Percentiles rank a stretch among this genome's conserved stretches.
Evolutionary conservation across 2,113 vertebrate genomes (phyloP).

Genomic region (Hydrochoerus hydrochaeris): DNA sequence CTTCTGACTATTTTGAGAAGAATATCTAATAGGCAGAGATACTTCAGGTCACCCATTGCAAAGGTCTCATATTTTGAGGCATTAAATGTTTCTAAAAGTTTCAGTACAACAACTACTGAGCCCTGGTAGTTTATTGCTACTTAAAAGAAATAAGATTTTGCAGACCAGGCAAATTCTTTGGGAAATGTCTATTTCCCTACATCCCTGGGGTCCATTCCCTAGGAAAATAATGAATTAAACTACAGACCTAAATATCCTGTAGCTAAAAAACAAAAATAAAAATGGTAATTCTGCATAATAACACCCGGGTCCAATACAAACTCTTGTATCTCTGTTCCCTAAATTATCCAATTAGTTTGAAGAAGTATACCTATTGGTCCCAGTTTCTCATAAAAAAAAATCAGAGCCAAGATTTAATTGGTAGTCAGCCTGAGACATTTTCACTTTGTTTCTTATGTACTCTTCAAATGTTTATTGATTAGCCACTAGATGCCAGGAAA

Average conservation of each 20-base stretch:
- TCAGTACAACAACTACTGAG: background rate
- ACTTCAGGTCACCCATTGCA: background rate
- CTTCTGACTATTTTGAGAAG: background rate
- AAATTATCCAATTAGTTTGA: background rate
- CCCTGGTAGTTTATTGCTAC: background rate
- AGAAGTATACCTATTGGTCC: background rate
- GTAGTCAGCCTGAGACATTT: background rate
- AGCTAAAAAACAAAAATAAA: background rate
- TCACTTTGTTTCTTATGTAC: background rate
- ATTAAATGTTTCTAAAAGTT: conserved; percentile 23
- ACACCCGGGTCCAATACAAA: background rate
- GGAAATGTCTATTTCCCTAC: background rate
- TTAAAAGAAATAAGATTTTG: background rate
- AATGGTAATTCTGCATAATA: background rate
- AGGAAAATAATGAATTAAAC: background rate
- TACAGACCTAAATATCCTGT: background rate
- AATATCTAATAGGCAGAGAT: background rate
- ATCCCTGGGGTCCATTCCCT: background rate
- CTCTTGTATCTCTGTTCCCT: background rate
- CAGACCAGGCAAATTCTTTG: background rate
- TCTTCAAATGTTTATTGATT: background rate
- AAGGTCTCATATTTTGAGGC: background rate
- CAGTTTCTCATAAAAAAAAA: background rate
- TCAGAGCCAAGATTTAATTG: background rate
- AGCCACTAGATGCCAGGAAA: background rate